These are phyloP conservation scores for Ceratina australensis DNA, from an alignment of 1,140 invertebrate genomes.

Conservation along the genomic window DNA sequence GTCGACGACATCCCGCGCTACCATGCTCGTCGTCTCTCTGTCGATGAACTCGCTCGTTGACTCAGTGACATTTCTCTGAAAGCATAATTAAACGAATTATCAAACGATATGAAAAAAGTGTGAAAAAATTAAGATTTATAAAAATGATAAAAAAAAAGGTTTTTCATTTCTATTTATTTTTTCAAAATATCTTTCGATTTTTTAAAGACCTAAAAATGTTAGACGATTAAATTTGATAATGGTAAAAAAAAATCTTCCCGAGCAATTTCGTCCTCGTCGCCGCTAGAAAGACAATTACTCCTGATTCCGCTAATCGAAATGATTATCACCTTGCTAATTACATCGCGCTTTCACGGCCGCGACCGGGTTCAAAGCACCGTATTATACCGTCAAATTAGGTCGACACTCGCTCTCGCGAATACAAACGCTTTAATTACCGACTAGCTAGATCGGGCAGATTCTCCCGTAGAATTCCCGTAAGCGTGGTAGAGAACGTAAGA, in stretches of 20 bases:
- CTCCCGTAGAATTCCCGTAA: not conserved
- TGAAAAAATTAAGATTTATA: too few species aligned
- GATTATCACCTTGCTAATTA: slow-evolving; percentile 46
- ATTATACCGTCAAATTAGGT: slow-evolving; percentile 5
- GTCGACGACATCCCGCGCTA: slow-evolving; percentile 73
- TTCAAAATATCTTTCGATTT: too few species aligned
- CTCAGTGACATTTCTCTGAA: slow-evolving; percentile 73
- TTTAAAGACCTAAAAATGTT: too few species aligned
- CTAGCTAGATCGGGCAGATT: not conserved
- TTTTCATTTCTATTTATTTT: too few species aligned
- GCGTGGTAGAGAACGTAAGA: not conserved
- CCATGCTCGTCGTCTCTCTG: slow-evolving; percentile 75
- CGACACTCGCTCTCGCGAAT: not conserved
- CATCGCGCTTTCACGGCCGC: slow-evolving; percentile 29
- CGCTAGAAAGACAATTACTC: slow-evolving; percentile 36
- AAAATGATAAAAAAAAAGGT: too few species aligned
- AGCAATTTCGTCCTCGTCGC: too few species aligned
- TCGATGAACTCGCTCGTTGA: slow-evolving; percentile 71
- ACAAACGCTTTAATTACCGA: not conserved
- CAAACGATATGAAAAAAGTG: too few species aligned
- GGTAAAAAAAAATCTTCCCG: too few species aligned
- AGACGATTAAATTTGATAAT: too few species aligned
- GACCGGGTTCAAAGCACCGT: slow-evolving; percentile 3
- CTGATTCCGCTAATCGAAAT: slow-evolving; percentile 26
- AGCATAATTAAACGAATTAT: not conserved